Percentiles rank a stretch among this genome's conserved stretches.
These are phyloP conservation scores for Globodera rostochiensis DNA, from an alignment of 1,140 invertebrate species.

Conservation along the genomic window DNA sequence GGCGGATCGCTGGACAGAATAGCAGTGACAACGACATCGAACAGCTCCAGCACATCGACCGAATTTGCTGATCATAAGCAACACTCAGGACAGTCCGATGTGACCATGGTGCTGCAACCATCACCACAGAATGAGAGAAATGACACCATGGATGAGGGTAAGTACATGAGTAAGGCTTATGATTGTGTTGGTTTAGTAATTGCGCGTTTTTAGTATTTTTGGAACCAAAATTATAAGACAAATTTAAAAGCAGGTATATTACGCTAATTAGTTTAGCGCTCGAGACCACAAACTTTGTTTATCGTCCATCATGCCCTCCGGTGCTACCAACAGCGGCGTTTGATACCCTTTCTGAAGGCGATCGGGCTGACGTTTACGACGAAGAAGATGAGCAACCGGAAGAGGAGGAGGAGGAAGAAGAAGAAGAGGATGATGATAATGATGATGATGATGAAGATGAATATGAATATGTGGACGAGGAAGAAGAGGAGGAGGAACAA, in stretches of 20 bases:
- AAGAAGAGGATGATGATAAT: constrained; percentile 13
- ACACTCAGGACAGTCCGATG: neutral
- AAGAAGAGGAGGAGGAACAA: constrained; percentile 23
- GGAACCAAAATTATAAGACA: too few relatives aligned
- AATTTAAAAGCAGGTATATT: too few relatives aligned
- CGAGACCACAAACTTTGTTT: neutral
- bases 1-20: neutral
- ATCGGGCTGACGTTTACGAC: constrained; percentile 8
- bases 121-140: neutral
- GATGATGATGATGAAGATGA: constrained; percentile 23
- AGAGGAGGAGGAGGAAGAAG: constrained; percentile 21
- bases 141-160: neutral
- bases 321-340: constrained; percentile 3
- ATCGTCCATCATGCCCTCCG: constrained; percentile 15
- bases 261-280: neutral
- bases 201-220: too few relatives aligned
- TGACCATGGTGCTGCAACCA: neutral
- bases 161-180: too few relatives aligned
- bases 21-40: neutral
- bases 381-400: constrained; percentile 8
- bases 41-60: neutral
- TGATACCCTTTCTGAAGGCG: constrained; percentile 19
- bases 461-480: constrained; percentile 18
- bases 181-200: too few relatives aligned
- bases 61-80: neutral